These are phyloP conservation scores for Chirona hameri DNA, from an alignment of 2,888 invertebrate genomes.

Conservation along the genomic window DNA sequence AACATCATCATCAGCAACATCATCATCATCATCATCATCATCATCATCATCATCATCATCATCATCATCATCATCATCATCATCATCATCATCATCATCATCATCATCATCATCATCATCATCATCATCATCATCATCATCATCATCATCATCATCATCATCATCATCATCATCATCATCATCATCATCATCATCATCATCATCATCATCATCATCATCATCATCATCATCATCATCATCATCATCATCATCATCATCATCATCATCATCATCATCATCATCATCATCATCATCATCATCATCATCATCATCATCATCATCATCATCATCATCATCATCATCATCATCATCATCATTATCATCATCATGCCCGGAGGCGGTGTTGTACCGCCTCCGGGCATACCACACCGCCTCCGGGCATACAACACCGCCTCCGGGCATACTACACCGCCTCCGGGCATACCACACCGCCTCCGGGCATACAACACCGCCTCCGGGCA, in stretches of 20 bases:
- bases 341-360: conserved; percentile 22
- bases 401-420: too few relatives aligned
- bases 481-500: too few relatives aligned
- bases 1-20: too few relatives aligned
- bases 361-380: neutral
- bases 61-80: conserved; percentile 22
- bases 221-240: conserved; percentile 22
- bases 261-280: conserved; percentile 22
- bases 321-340: conserved; percentile 22
- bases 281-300: conserved; percentile 22
- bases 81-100: conserved; percentile 22
- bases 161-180: conserved; percentile 22
- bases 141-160: conserved; percentile 22
- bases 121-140: conserved; percentile 22
- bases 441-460: too few relatives aligned
- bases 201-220: conserved; percentile 22
- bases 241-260: conserved; percentile 22
- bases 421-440: too few relatives aligned
- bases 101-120: conserved; percentile 22
- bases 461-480: too few relatives aligned
- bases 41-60: too few relatives aligned
- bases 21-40: too few relatives aligned
- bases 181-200: conserved; percentile 22
- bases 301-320: conserved; percentile 22
- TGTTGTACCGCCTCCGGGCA: too few relatives aligned